Base-by-base conservation (phyloP, 2,113 vertebrate species). In the Indicator indicator region DNA sequence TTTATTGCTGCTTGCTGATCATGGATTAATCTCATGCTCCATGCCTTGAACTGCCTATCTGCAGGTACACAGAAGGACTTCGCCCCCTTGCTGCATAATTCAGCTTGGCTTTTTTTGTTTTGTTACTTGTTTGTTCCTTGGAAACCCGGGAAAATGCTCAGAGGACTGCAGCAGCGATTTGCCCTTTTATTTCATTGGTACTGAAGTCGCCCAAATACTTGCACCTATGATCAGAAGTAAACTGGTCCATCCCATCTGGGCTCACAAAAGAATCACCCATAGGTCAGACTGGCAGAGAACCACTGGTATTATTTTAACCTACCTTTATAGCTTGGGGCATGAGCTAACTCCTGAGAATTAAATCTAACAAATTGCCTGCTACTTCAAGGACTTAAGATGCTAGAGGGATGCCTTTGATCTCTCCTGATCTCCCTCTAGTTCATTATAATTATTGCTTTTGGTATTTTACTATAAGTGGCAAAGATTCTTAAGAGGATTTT, bases 391-490 rank as follows among this genome's bases (percentile, higher is more conserved):
- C 40, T 83, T 74, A 63, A 62, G 48, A 62, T 92, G 62, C 65
- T 84, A n/a, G 58, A 92, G 65, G 69, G 65, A 75, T 59, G 69
- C 26, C 32, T 90, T 86, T 90, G 65, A 96, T 88, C 73, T 90
- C 76, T 46, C 26, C 72, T 20, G 36, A 93, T 94, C 42, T 77
- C 65, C 14, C 21, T 84, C 56, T 73, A 86, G 62, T 84, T 94
- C 33, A 68, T 74, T 81, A 60, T 46, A 81, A 90, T 84, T 64
- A 90, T 4, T 81, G 52, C 48, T 83, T 86, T 81, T 68, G 56
- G n/a, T 84, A 74, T 74, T 93, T 88, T 70, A 88, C 52, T 80
- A 13, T 54, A 90, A 84, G 70, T 33, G 14, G 52, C 36, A 64
- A 86, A 81, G 72, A 63, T 8, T 59, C 12, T 70, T 71, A 86